phyloP scores from a whole-genome alignment of 1,140 invertebrate genomes.

The Solen grandis region DNA sequence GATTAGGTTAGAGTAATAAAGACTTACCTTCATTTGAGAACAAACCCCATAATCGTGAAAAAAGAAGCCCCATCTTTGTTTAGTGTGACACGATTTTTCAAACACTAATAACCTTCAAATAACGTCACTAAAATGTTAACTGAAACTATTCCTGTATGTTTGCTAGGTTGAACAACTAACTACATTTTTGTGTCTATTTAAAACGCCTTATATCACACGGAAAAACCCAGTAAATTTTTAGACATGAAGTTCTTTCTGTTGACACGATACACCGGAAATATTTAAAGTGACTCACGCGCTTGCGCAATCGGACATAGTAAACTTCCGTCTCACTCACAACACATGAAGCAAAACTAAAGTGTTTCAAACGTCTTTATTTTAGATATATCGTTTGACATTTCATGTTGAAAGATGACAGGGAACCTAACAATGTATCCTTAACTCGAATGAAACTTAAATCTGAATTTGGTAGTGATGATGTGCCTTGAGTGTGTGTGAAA shows the following conservation, averaged over 20 bases:
- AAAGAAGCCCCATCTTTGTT: conserved; percentile 70
- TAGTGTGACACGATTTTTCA: background rate
- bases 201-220: background rate
- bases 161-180: background rate
- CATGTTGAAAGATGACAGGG: conserved; percentile 1
- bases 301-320: conserved; percentile 13
- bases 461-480: too few species aligned
- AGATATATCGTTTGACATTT: background rate
- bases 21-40: conserved; percentile 75
- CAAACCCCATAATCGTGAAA: conserved; percentile 73
- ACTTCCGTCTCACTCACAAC: background rate
- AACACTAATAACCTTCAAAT: background rate
- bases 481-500: background rate
- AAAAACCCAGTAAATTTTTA: background rate
- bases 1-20: background rate
- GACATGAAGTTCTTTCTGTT: conserved; percentile 10
- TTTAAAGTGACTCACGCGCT: conserved; percentile 22
- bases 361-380: too few species aligned
- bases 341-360: background rate
- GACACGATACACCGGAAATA: conserved; percentile 55
- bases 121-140: background rate
- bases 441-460: background rate
- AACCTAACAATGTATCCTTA: conserved; percentile 38
- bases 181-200: background rate
- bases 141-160: background rate